Evolutionary conservation across 1,140 invertebrate genomes (phyloP).

Genomic region (Matsumurasca onukii): DNA sequence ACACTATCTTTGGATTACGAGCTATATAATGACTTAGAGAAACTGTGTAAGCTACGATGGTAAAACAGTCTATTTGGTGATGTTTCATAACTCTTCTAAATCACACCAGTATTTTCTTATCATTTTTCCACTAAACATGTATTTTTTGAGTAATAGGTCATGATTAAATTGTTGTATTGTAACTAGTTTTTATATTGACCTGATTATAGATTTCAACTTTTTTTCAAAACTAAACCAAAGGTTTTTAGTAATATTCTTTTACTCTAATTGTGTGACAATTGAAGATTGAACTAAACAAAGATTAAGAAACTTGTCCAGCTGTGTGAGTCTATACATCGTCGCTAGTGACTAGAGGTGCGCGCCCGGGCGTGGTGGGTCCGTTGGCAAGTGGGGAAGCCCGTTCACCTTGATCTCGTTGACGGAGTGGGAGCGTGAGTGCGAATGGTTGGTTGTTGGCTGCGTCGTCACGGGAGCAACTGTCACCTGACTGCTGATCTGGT

Average conservation of each 20-base stretch:
- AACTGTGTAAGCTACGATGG: not conserved
- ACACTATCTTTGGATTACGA: slow-evolving; percentile 34
- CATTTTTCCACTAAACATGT: too few relatives aligned
- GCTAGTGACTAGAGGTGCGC: slow-evolving; percentile 62
- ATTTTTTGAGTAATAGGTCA: too few relatives aligned
- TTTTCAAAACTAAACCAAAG: too few relatives aligned
- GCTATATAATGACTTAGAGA: slow-evolving; percentile 47
- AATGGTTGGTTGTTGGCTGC: slow-evolving; percentile 43
- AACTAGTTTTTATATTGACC: too few relatives aligned
- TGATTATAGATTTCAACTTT: too few relatives aligned
- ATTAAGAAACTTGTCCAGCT: too few relatives aligned
- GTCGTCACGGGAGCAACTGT: slow-evolving; percentile 50
- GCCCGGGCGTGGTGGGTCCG: slow-evolving; percentile 51
- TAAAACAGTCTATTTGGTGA: not conserved
- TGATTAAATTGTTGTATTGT: too few relatives aligned
- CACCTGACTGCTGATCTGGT: slow-evolving; percentile 50
- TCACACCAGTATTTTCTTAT: too few relatives aligned
- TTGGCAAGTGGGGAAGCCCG: slow-evolving; percentile 58
- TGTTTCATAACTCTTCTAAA: too few relatives aligned
- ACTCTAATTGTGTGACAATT: too few relatives aligned
- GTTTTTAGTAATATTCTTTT: too few relatives aligned
- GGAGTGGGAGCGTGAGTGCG: slow-evolving; percentile 68
- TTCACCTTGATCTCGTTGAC: slow-evolving; percentile 73
- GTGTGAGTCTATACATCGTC: slow-evolving; percentile 58
- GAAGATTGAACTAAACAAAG: too few relatives aligned